Base-by-base conservation (phyloP, 2,888 invertebrate genomes). In the Desoria tigrina region DNA sequence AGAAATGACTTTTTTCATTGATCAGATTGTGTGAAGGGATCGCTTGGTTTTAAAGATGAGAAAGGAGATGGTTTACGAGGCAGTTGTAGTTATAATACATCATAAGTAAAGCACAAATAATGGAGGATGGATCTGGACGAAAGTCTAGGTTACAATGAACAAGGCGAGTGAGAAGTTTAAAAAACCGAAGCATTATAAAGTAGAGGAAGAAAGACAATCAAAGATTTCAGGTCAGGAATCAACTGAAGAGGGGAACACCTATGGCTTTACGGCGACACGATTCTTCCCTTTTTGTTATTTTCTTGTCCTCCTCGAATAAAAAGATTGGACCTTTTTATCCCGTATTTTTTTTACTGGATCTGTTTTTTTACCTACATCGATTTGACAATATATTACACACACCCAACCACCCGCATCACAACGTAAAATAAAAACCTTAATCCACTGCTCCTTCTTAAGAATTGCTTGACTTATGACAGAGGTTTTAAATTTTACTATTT, bases 201-300 rank as follows among this genome's bases (percentile, higher is more conserved):
- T 7, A 32, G 55, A 45, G 28, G 28, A 56, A 37, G 58, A 68
- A 69, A 74, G 70, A 72, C 74, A 72, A 73, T 74, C 71, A 71
- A 73, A 72, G 66, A 73, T 74, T 73, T 69, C 66, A 74, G 72
- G 74, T 68, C 67, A 71, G 69, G 62, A 74, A 67, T 63, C 39
- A 69, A 64, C 58, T 55, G 58, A 66, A 61, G 69, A 72, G 71
- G 66, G 75, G 74, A 75, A 75, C 75, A 75, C 75, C 75, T 74
- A 73, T 58, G 74, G 74, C 70, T 73, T 75, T 74, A 73, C 71
- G 75, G 75, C 75, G 75, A 75, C 75, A 73, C 71, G 69, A 71
- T 66, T 73, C 75, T 71, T 69, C 58, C 70, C 71, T 70, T 74
- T 67, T 64, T 61, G 60, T 70, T 59, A 60, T 67, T 60, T 68